Evolutionary conservation across 2,888 invertebrate genomes (phyloP).

Genomic region (Parnassius smintheus): DNA sequence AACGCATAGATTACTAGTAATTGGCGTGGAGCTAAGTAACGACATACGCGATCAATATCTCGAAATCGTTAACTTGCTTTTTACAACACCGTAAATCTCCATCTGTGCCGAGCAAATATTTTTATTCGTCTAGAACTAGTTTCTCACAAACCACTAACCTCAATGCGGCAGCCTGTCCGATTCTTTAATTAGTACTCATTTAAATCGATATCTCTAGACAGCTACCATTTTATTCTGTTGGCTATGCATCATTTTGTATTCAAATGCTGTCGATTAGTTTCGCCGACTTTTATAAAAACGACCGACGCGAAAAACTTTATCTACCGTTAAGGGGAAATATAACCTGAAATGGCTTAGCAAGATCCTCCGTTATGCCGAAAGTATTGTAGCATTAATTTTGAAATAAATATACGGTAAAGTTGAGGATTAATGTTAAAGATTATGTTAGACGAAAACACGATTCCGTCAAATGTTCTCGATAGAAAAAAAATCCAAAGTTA

Average conservation of each 20-base stretch:
- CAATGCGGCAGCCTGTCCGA: constrained; percentile 41
- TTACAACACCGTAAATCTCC: constrained; percentile 46
- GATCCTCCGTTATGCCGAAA: too few relatives aligned
- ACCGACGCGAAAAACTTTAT: constrained; percentile 5
- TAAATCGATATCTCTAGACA: constrained; percentile 22
- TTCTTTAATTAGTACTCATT: constrained; percentile 38
- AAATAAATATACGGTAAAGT: too few relatives aligned
- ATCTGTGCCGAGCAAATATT: constrained; percentile 53
- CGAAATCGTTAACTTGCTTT: constrained; percentile 40
- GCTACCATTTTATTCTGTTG: constrained; percentile 36
- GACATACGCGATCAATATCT: constrained; percentile 25
- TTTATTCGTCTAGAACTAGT: constrained; percentile 51
- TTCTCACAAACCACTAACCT: constrained; percentile 55
- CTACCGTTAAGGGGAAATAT: too few relatives aligned
- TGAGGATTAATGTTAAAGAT: too few relatives aligned
- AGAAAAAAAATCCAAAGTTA: too few relatives aligned
- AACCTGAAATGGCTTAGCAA: too few relatives aligned
- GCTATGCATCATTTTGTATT: constrained; percentile 31
- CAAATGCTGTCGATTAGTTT: constrained; percentile 17
- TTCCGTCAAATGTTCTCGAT: too few relatives aligned
- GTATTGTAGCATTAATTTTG: too few relatives aligned
- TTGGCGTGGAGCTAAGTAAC: neutral
- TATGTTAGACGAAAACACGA: too few relatives aligned
- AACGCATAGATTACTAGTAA: neutral
- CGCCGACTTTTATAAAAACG: constrained; percentile 5